phyloP scores from a whole-genome alignment of 2,113 vertebrate genomes.

The Clarias magur region DNA sequence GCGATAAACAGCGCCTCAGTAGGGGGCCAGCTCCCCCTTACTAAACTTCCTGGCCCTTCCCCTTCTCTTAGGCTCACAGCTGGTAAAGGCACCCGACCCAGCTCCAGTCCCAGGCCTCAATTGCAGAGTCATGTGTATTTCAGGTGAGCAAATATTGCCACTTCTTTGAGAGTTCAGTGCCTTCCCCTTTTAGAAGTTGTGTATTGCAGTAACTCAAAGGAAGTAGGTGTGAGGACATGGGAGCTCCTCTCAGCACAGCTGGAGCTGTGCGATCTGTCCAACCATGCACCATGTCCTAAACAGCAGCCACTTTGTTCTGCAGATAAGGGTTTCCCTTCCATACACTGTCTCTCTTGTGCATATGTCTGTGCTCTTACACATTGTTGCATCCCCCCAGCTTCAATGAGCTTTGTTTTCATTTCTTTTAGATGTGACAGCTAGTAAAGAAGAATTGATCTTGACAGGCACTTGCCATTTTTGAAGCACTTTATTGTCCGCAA shows the following conservation, averaged over 20 bases:
- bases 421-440: slow-evolving; percentile 1
- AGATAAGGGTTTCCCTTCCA: background rate
- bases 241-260: slow-evolving; percentile 74
- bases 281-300: slow-evolving; percentile 65
- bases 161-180: slow-evolving; percentile 80
- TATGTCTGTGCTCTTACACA: background rate
- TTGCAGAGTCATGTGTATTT: slow-evolving; percentile 73
- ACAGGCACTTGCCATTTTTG: slow-evolving; percentile 45
- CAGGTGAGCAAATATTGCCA: slow-evolving; percentile 93
- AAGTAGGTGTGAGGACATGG: slow-evolving; percentile 68
- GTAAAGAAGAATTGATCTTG: slow-evolving; percentile 45
- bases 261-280: slow-evolving; percentile 72
- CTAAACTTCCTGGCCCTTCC: slow-evolving; percentile 80
- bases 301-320: slow-evolving; percentile 32
- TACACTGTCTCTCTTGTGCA: background rate
- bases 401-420: background rate
- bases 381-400: background rate
- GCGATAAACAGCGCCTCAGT: slow-evolving; percentile 80
- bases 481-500: slow-evolving; percentile 45
- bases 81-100: slow-evolving; percentile 63
- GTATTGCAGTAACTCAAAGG: slow-evolving; percentile 76
- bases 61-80: slow-evolving; percentile 71
- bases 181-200: slow-evolving; percentile 72
- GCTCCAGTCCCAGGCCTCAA: slow-evolving; percentile 60
- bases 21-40: slow-evolving; percentile 59